Base-by-base conservation (phyloP, 2,113 vertebrate genomes). In the Sinocyclocheilus rhinocerous region DNA sequence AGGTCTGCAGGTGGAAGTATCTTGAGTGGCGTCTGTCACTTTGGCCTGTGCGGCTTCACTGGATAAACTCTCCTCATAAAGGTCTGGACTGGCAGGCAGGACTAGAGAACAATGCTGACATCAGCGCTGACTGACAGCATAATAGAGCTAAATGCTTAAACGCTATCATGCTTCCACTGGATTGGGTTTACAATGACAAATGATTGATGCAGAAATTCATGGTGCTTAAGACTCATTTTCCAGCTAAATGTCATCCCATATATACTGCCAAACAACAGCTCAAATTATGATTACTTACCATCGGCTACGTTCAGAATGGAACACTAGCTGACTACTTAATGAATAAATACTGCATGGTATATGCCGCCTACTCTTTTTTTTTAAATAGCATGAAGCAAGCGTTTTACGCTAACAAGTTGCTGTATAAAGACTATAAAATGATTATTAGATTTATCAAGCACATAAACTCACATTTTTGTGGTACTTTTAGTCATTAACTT, bases 201-300 rank as follows among this genome's bases (percentile, higher is more conserved):
- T 83, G 81, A 83, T 83, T 83, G 81, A 83, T 82, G 63, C 18
- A 22, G 63, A 82, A 50, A 70, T 70, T 70, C 63, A 70, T 20
- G 65, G 63, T 52, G 42, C 81, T 82, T 82, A 82, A 82, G 81
- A 67, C 45, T 82, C 24, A 70, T 82, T 82, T 81, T 52, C 45
- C 63, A 82, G 81, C 63, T 70, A 82, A 82, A 82, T 82, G 63
- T 82, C 81, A 82, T 81, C 39, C 79, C 39, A 48, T 81, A 48
- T 36, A 50, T 69, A 29, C 10, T 52, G 81, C 81, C 63, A 70
- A 50, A 83, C 57, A 81, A 67, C 61, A 50, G 36, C 79, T 81
- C 79, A 70, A 24, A 70, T 50, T 33, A 52, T 36, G 42, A 83
- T 70, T 52, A 52, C 65, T 82, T 82, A 22, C n/a, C 15, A 48